Evolutionary conservation across 1,140 invertebrate genomes (phyloP).

Genomic region (Uloborus diversus): DNA sequence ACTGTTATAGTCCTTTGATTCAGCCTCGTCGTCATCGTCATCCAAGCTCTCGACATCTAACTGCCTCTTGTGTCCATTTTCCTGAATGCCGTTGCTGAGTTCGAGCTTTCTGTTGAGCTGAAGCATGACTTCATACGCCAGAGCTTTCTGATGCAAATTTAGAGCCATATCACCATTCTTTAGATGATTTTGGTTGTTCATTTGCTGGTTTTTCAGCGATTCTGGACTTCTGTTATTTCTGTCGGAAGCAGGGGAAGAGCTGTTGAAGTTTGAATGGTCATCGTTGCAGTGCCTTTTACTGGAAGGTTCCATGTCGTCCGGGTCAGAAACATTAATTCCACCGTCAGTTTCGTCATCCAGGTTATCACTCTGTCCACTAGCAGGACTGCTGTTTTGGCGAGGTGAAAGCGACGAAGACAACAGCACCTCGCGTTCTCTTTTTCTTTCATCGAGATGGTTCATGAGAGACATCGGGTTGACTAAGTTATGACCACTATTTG

Average conservation of each 20-base stretch:
- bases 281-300: slow-evolving; percentile 23
- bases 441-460: slow-evolving; percentile 13
- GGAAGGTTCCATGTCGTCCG: slow-evolving; percentile 19
- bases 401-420: slow-evolving; percentile 40
- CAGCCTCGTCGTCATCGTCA: slow-evolving; percentile 30
- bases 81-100: slow-evolving; percentile 33
- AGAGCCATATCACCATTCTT: slow-evolving; percentile 23
- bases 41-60: slow-evolving; percentile 21
- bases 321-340: slow-evolving; percentile 31
- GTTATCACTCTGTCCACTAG: slow-evolving; percentile 39
- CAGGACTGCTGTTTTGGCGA: slow-evolving; percentile 41
- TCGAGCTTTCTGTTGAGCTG: slow-evolving; percentile 28
- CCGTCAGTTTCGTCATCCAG: slow-evolving; percentile 46
- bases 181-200: background rate
- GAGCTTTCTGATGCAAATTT: background rate
- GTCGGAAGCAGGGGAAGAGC: background rate
- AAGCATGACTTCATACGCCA: slow-evolving; percentile 40
- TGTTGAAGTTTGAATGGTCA: slow-evolving; percentile 5
- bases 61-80: slow-evolving; percentile 32
- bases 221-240: slow-evolving; percentile 42
- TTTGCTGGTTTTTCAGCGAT: slow-evolving; percentile 4
- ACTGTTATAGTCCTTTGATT: slow-evolving; percentile 23
- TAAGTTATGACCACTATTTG: slow-evolving; percentile 60
- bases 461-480: slow-evolving; percentile 32
- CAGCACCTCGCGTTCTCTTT: slow-evolving; percentile 22